These are phyloP conservation scores for Aporrectodea caliginosa DNA, from an alignment of 1,140 invertebrate genomes.

Conservation along the genomic window DNA sequence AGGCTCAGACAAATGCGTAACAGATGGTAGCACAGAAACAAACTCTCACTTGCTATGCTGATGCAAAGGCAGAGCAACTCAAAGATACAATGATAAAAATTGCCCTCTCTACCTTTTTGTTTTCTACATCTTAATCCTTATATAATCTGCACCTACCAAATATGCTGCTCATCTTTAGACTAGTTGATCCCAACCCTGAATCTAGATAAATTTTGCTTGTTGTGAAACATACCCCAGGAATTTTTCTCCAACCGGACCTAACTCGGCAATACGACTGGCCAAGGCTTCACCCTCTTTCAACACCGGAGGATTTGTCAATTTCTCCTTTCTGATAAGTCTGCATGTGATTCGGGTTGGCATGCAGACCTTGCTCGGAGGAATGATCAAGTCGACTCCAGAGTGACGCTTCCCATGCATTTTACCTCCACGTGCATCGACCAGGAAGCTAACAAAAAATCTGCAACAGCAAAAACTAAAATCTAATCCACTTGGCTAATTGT, in stretches of 20 bases:
- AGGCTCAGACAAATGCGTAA: too few relatives aligned
- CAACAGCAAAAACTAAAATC: neutral
- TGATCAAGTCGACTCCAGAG: conserved; percentile 22
- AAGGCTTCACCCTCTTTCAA: conserved; percentile 17
- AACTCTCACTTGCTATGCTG: too few relatives aligned
- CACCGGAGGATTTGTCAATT: neutral
- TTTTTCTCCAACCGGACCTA: conserved; percentile 18
- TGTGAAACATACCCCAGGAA: conserved; percentile 21
- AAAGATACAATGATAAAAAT: too few relatives aligned
- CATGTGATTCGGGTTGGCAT: conserved; percentile 22
- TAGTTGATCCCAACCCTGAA: too few relatives aligned
- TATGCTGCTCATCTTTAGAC: too few relatives aligned
- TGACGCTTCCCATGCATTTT: conserved; percentile 17
- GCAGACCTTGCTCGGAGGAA: conserved; percentile 25
- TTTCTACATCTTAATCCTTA: too few relatives aligned
- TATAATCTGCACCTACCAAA: too few relatives aligned
- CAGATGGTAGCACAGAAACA: too few relatives aligned
- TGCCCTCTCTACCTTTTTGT: too few relatives aligned
- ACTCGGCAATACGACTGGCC: conserved; percentile 12
- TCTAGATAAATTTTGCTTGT: too few relatives aligned
- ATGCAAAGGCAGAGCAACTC: too few relatives aligned
- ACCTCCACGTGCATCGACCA: conserved; percentile 26
- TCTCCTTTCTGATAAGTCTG: conserved; percentile 18
- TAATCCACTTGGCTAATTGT: neutral
- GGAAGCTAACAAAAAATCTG: conserved; percentile 25